phyloP scores from a whole-genome alignment of 2,113 vertebrate species.

The Daboia siamensis region DNA sequence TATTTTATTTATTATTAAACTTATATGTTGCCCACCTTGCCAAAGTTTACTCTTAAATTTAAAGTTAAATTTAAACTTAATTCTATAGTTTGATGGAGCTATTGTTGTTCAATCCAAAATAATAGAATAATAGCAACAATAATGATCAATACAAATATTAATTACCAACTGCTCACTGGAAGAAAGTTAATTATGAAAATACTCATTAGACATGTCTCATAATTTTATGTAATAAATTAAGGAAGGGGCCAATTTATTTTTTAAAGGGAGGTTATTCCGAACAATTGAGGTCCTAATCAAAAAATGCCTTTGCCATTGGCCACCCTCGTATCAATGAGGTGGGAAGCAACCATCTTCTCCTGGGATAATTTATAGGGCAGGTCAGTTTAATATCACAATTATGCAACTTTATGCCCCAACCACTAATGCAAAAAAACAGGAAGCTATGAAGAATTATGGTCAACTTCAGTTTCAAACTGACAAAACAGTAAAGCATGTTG shows the following conservation, averaged over 20 bases:
- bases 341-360: not conserved
- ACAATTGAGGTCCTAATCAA: not conserved
- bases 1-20: not conserved
- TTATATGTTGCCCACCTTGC: not conserved
- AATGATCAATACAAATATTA: not conserved
- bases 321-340: not conserved
- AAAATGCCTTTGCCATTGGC: not conserved
- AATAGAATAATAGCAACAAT: not conserved
- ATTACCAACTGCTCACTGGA: not conserved
- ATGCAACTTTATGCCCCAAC: not conserved
- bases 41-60: not conserved
- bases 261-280: not conserved
- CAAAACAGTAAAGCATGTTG: not conserved
- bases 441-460: not conserved
- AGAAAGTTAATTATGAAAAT: not conserved
- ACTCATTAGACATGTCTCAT: not conserved
- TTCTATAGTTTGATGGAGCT: not conserved
- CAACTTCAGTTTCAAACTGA: not conserved
- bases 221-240: not conserved
- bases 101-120: not conserved
- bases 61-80: not conserved
- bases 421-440: not conserved
- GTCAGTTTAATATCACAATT: not conserved
- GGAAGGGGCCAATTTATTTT: not conserved
- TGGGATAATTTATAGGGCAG: not conserved